Percentiles rank a stretch among this genome's conserved stretches.
These are phyloP conservation scores for Hetaerina titia DNA, from an alignment of 2,888 invertebrate species.

Conservation along the genomic window DNA sequence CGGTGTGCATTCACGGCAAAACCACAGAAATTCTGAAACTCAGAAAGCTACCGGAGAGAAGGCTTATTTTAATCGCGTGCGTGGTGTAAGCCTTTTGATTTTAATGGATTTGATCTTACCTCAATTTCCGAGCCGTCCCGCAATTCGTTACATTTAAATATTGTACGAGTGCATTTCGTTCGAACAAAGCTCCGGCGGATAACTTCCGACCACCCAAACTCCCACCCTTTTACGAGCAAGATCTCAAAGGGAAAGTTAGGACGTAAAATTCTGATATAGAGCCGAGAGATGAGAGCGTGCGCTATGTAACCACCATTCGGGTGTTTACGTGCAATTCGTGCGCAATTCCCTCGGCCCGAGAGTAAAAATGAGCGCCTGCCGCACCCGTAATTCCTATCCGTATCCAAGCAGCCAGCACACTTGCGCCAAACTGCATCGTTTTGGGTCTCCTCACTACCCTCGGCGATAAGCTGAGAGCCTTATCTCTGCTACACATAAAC, in stretches of 20 bases:
- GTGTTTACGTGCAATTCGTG: neutral
- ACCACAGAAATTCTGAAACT: neutral
- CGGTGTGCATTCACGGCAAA: neutral
- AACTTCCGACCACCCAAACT: neutral
- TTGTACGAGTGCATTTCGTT: neutral
- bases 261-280: neutral
- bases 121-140: neutral
- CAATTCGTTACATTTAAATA: conserved; percentile 3
- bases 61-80: conserved; percentile 7
- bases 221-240: neutral
- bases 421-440: conserved; percentile 21
- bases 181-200: neutral
- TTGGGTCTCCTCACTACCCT: neutral
- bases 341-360: neutral
- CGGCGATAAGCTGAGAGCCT: neutral
- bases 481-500: conserved; percentile 3
- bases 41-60: neutral
- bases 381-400: neutral
- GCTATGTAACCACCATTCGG: neutral
- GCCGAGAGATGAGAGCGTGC: neutral
- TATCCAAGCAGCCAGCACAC: neutral
- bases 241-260: neutral
- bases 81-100: neutral
- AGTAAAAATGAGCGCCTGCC: neutral
- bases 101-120: neutral